phyloP scores from a whole-genome alignment of 2,888 invertebrate species.

The Eupithecia dodoneata region DNA sequence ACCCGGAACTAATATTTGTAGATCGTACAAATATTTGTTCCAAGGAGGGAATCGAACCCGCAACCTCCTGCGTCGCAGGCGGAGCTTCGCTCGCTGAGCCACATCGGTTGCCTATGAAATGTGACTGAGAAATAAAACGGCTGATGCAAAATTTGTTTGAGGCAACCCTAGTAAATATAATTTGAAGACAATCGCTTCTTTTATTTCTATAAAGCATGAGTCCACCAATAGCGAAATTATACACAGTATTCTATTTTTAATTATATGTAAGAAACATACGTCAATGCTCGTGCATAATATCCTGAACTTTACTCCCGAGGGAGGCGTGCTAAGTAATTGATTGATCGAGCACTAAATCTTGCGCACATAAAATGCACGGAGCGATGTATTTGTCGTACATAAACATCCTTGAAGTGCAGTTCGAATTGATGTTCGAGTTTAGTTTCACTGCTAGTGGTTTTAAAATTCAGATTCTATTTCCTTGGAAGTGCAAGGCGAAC shows the following conservation, averaged over 20 bases:
- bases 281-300: constrained; percentile 7
- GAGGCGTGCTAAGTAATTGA: constrained; percentile 35
- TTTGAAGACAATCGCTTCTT: neutral
- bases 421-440: constrained; percentile 40
- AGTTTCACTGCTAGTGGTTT: constrained; percentile 13
- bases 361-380: constrained; percentile 40
- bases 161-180: neutral
- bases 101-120: no score
- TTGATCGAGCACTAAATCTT: constrained; percentile 41
- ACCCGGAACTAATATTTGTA: no score
- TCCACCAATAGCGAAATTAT: neutral
- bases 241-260: neutral
- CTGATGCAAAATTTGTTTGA: neutral
- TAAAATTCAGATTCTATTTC: constrained; percentile 13
- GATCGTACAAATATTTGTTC: no score
- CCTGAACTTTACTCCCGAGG: constrained; percentile 15
- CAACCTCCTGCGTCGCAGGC: no score
- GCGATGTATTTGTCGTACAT: constrained; percentile 34
- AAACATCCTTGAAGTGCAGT: constrained; percentile 40
- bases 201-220: neutral
- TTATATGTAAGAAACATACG: neutral
- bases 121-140: neutral
- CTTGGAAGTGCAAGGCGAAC: neutral
- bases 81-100: no score
- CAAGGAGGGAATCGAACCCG: no score